phyloP scores from a whole-genome alignment of 2,113 vertebrate genomes.

The Oryzias javanicus region DNA sequence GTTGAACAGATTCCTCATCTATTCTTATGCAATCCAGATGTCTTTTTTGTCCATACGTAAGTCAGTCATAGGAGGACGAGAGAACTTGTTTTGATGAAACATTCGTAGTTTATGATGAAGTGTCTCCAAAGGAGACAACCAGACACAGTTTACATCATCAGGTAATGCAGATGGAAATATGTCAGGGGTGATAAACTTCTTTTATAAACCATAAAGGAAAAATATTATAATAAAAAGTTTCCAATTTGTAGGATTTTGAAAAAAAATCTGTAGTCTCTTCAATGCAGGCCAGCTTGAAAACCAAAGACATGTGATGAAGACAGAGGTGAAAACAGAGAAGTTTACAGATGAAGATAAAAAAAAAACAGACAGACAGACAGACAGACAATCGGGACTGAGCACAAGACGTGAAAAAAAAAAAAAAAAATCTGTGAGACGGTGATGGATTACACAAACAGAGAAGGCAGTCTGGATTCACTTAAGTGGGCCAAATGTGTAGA shows the following conservation, averaged over 20 bases:
- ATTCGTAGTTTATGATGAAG: background rate
- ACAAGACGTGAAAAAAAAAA: slow-evolving; percentile 35
- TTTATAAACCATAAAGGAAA: background rate
- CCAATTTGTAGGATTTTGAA: background rate
- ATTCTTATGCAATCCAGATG: slow-evolving; percentile 67
- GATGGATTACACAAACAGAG: slow-evolving; percentile 39
- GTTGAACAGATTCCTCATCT: slow-evolving; percentile 21
- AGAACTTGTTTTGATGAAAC: slow-evolving; percentile 4
- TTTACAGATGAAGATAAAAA: slow-evolving; percentile 19
- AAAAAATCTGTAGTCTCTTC: background rate
- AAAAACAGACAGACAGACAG: slow-evolving; percentile 13
- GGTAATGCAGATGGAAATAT: slow-evolving; percentile 15
- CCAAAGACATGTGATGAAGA: slow-evolving; percentile 10
- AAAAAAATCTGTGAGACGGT: slow-evolving; percentile 19
- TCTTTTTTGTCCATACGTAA: slow-evolving; percentile 43
- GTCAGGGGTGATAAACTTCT: background rate
- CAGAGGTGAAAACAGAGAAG: slow-evolving; percentile 32
- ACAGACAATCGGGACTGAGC: slow-evolving; percentile 4
- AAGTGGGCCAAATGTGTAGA: slow-evolving; percentile 20
- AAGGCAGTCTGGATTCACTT: slow-evolving; percentile 41
- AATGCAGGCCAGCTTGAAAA: slow-evolving; percentile 5
- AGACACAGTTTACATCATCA: background rate
- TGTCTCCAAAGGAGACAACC: background rate
- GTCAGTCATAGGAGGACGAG: slow-evolving; percentile 17
- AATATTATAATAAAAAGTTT: background rate